Base-by-base conservation (phyloP, 1,140 invertebrate genomes). In the Caenorhabditis briggsae region DNA sequence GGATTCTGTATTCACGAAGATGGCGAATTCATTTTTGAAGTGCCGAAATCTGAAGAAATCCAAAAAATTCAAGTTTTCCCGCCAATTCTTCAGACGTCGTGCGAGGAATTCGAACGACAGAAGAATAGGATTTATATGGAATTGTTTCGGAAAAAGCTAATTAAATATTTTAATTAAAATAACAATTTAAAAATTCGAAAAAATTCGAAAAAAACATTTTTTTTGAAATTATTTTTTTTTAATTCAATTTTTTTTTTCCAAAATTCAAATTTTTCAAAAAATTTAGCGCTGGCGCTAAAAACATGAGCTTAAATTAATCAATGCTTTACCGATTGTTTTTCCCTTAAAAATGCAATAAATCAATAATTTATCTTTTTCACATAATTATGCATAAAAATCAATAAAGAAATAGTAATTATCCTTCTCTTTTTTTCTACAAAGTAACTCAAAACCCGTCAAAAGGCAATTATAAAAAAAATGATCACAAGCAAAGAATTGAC, bases 51-150 rank as follows among this genome's bases (percentile, higher is more conserved):
- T 0, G 43, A 3, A 5, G 46, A 78, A 5, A 14, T 78, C 25
- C 46, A 43, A 53, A 48, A 53, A 3, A 50, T 78, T 9, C 9
- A 18, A 12, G 70, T 78, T 2, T 16, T 23, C 14, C 70, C 70
- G 7, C 70, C 70, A 14, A 78, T 78, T 9, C 6, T 23, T 53
- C 43, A 50, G 8, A 78, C 23, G 9, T 12, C 70, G 1, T 50
- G 50, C 41, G 41, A 43, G 18, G 70, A 48, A 5, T 78, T 53
- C n/a, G 70, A 78, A 23, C 2, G 70, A 50, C 70, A 78, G n/a
- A 78, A 50, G 41, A 78, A 78, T 50, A 46, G 70, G 0, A 78
- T 78, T 50, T 78, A 78, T 78, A 78, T 78, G 70, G 70, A 78
- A 11, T 78, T 78, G 20, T 78, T 78, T 23, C 46, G 70, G 7